Evolutionary conservation across 2,113 vertebrate species (phyloP).

Genomic region (Oenanthe melanoleuca): DNA sequence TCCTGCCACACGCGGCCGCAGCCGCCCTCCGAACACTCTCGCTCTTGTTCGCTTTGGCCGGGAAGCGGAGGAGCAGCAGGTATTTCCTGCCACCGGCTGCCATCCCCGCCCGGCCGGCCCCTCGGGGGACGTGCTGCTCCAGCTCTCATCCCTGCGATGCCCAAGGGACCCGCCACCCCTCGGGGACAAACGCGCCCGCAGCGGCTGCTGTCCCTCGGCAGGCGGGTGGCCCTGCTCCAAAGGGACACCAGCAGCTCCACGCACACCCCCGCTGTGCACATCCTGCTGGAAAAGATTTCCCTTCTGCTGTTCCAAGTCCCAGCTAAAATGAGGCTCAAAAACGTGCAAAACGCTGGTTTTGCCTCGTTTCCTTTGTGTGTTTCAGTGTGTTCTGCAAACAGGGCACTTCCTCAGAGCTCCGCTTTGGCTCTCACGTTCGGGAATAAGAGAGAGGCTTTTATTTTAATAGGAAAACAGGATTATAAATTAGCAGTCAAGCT

Average conservation of each 20-base stretch:
- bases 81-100: constrained; percentile 50
- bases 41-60: constrained; percentile 26
- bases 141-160: background rate
- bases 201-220: background rate
- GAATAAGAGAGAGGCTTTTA: constrained; percentile 50
- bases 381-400: constrained; percentile 60
- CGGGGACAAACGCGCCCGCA: background rate
- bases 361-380: constrained; percentile 40
- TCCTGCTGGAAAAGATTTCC: constrained; percentile 62
- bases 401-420: constrained; percentile 48
- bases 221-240: constrained; percentile 22
- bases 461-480: constrained; percentile 48
- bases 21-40: constrained; percentile 17
- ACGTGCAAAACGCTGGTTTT: constrained; percentile 51
- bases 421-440: constrained; percentile 26
- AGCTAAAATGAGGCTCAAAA: constrained; percentile 36
- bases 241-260: background rate
- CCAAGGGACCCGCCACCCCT: background rate
- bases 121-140: background rate
- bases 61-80: constrained; percentile 36
- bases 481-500: background rate
- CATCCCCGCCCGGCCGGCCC: background rate
- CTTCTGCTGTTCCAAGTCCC: constrained; percentile 36
- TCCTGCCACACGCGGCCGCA: constrained; percentile 4
- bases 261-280: background rate